phyloP scores from a whole-genome alignment of 2,113 vertebrate species.

The Cricetomys ansorgei region DNA sequence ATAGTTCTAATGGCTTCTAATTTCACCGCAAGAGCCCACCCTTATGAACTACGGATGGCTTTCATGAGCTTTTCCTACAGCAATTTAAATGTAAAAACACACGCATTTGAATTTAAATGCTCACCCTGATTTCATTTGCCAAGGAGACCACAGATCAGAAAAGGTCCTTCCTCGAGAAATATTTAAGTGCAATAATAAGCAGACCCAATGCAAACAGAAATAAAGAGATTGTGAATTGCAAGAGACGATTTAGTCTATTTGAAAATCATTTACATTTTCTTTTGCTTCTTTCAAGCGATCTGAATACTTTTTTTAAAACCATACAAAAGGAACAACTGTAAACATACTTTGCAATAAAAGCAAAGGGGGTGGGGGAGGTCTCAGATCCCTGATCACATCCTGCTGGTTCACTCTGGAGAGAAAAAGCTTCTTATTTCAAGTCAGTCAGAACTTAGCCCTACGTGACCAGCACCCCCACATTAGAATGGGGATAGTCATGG shows the following conservation, averaged over 20 bases:
- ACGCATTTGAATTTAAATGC: constrained; percentile 69
- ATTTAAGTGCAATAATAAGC: constrained; percentile 47
- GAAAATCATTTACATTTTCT: constrained; percentile 65
- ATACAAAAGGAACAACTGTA: constrained; percentile 49
- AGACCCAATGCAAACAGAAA: constrained; percentile 58
- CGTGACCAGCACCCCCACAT: not conserved
- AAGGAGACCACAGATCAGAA: constrained; percentile 56
- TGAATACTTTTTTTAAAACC: constrained; percentile 38
- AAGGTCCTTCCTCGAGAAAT: constrained; percentile 54
- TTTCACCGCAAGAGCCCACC: constrained; percentile 64
- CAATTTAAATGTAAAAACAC: constrained; percentile 68
- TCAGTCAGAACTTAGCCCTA: constrained; percentile 37
- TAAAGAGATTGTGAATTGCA: constrained; percentile 23
- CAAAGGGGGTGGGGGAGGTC: constrained; percentile 53
- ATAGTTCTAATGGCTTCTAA: constrained; percentile 76
- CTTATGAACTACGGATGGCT: constrained; percentile 72
- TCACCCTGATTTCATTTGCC: constrained; percentile 45
- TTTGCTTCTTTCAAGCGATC: constrained; percentile 57
- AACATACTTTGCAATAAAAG: constrained; percentile 55
- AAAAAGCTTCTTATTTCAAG: constrained; percentile 46
- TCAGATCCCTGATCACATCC: constrained; percentile 53
- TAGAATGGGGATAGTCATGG: constrained; percentile 13
- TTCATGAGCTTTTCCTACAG: constrained; percentile 63
- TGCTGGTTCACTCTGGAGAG: not conserved
- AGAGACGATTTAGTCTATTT: constrained; percentile 12